Evolutionary conservation across 2,113 vertebrate species (phyloP).

Genomic region (Trichomycterus rosablanca): DNA sequence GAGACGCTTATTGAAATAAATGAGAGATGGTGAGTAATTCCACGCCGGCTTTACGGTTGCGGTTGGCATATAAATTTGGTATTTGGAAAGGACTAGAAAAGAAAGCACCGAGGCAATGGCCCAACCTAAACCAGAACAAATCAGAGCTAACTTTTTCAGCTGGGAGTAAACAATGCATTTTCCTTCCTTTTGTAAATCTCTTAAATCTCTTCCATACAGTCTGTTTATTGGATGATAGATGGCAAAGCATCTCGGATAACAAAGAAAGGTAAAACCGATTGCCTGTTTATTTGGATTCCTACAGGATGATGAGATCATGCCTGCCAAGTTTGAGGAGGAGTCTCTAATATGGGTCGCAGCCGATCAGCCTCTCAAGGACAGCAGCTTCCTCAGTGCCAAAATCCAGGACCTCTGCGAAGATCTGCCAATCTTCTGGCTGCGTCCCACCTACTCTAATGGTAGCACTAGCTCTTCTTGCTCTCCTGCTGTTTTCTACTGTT

Average conservation of each 20-base stretch:
- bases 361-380: slow-evolving; percentile 81
- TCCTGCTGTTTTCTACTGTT: not conserved
- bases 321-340: slow-evolving; percentile 82
- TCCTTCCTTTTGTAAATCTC: no score
- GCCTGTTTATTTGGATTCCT: slow-evolving; percentile 7
- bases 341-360: slow-evolving; percentile 84
- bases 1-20: slow-evolving; percentile 14
- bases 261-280: slow-evolving; percentile 18
- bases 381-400: slow-evolving; percentile 80
- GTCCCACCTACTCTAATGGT: slow-evolving; percentile 81
- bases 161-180: not conserved
- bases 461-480: slow-evolving; percentile 22
- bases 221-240: no score
- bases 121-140: slow-evolving; percentile 1
- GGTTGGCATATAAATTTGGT: no score
- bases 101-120: not conserved
- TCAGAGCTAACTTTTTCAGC: not conserved
- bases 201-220: no score
- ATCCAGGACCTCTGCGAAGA: slow-evolving; percentile 81
- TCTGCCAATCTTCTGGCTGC: slow-evolving; percentile 90
- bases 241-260: not conserved
- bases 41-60: not conserved
- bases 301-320: slow-evolving; percentile 84
- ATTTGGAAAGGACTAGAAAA: not conserved
- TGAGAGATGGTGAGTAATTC: not conserved